Percentiles rank a stretch among this genome's conserved stretches.
phyloP scores from a whole-genome alignment of 2,113 vertebrate species.

The Lycaon pictus region DNA sequence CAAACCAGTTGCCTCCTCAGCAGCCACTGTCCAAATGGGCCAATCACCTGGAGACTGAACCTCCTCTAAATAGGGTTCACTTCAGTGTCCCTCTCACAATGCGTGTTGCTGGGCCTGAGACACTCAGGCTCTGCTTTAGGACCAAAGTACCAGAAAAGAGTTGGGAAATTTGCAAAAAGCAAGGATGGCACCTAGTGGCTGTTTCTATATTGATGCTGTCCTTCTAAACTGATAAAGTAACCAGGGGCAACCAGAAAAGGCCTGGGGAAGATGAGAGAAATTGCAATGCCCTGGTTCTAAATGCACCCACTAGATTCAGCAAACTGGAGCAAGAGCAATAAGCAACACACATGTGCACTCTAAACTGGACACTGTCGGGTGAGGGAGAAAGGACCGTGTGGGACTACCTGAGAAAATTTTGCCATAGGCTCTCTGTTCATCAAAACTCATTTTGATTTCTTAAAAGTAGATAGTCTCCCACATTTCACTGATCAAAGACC shows the following conservation, averaged over 20 bases:
- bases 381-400: not conserved
- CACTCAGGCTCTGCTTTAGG: not conserved
- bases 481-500: not conserved
- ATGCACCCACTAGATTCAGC: not conserved
- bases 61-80: not conserved
- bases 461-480: not conserved
- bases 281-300: not conserved
- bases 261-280: not conserved
- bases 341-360: not conserved
- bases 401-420: not conserved
- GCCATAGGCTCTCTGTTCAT: not conserved
- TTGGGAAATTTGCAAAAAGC: conserved; percentile 37
- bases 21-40: not conserved
- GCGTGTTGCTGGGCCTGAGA: not conserved
- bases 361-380: not conserved
- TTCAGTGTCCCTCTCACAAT: not conserved
- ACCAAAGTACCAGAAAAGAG: not conserved
- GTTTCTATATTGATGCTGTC: not conserved
- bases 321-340: not conserved
- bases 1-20: not conserved
- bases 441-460: not conserved
- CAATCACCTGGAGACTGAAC: not conserved
- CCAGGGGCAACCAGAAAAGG: not conserved
- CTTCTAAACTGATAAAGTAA: not conserved
- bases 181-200: conserved; percentile 80